Conservation (phyloP, 2,888 invertebrate species). For the Spisula solida region DNA sequence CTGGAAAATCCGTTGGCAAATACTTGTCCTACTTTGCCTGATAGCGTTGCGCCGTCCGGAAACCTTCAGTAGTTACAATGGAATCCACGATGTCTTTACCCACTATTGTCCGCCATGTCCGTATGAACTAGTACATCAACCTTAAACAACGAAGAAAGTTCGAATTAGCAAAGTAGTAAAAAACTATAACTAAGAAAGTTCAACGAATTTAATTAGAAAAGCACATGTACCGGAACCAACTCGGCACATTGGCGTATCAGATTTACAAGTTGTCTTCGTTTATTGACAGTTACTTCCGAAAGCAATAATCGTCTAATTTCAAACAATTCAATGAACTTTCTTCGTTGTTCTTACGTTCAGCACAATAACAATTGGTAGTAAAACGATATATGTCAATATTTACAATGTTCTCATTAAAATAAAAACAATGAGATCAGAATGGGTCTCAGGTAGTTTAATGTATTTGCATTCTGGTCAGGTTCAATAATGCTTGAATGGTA, state of each 20-base stretch:
- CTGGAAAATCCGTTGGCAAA: not conserved
- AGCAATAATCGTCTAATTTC: conserved; percentile 19
- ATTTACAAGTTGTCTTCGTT: conserved; percentile 10
- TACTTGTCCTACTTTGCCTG: not conserved
- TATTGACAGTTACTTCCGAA: conserved; percentile 17
- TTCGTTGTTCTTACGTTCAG: conserved; percentile 67
- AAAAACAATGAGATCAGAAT: conserved; percentile 40
- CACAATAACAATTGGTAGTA: conserved; percentile 57
- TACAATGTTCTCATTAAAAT: conserved; percentile 48
- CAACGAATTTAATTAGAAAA: conserved; percentile 35
- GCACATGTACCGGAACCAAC: conserved; percentile 1
- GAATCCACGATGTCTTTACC: conserved; percentile 15
- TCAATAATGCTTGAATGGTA: conserved; percentile 54
- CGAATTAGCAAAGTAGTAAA: conserved; percentile 48
- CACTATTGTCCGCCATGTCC: conserved; percentile 6
- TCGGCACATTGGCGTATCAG: not conserved
- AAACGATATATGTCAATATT: conserved; percentile 55
- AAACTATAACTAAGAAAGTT: conserved; percentile 69
- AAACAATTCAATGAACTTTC: conserved; percentile 66
- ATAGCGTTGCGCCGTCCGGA: not conserved
- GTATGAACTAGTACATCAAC: conserved; percentile 31
- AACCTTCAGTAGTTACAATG: not conserved
- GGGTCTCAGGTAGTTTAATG: not conserved
- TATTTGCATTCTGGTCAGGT: conserved; percentile 33
- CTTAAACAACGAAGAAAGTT: conserved; percentile 75